These are phyloP conservation scores for Urocolius indicus DNA, from an alignment of 2,113 vertebrate genomes.

Conservation along the genomic window DNA sequence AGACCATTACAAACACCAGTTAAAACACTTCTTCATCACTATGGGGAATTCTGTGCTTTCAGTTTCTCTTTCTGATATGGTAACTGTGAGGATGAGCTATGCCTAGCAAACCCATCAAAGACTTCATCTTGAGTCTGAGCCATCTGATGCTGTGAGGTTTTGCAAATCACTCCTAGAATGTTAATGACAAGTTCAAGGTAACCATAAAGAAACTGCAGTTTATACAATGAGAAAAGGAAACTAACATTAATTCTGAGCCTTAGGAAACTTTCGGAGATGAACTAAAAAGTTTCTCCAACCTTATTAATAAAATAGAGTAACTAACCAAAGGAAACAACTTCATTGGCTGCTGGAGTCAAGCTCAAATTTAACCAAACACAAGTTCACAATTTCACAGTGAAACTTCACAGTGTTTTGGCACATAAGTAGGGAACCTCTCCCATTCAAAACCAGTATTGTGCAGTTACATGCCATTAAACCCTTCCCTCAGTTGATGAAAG, in stretches of 20 bases:
- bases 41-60: background rate
- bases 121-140: background rate
- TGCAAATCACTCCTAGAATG: background rate
- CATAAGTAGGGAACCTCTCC: background rate
- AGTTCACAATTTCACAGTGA: rapidly evolving
- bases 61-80: background rate
- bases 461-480: rapidly evolving
- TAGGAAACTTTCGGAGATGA: background rate
- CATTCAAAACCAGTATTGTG: background rate
- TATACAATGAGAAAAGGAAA: background rate
- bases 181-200: background rate
- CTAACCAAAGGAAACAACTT: background rate
- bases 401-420: rapidly evolving
- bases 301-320: background rate
- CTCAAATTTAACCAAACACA: background rate
- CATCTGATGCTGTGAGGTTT: background rate
- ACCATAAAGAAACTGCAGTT: background rate
- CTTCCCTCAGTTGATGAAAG: background rate
- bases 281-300: background rate
- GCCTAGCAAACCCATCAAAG: background rate
- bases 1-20: background rate
- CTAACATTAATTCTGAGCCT: background rate
- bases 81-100: background rate
- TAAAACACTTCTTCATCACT: background rate
- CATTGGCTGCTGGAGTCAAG: background rate